phyloP scores from a whole-genome alignment of 2,888 invertebrate genomes.

The Strigamia crassipes region DNA sequence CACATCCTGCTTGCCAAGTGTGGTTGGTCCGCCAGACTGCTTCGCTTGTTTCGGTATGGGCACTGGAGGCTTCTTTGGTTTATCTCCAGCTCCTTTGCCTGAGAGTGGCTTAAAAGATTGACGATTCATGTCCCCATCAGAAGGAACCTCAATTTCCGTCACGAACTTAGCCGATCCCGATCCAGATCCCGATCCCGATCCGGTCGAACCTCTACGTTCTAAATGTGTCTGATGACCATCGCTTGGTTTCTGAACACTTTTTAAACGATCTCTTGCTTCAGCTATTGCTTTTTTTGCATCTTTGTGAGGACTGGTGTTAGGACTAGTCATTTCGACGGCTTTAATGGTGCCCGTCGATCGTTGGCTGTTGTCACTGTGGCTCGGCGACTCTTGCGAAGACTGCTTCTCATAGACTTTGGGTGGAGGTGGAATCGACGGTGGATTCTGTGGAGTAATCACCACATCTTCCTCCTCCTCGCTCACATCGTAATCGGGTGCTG shows the following conservation, averaged over 20 bases:
- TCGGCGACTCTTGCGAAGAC: conserved; percentile 47
- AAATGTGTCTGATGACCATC: neutral
- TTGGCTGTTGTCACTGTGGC: conserved; percentile 11
- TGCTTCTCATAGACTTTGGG: neutral
- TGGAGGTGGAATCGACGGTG: conserved; percentile 47
- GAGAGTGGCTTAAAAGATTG: conserved; percentile 38
- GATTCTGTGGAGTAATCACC: conserved; percentile 41
- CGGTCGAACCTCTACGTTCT: conserved; percentile 39
- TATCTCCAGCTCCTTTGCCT: conserved; percentile 43
- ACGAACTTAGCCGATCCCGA: conserved; percentile 25
- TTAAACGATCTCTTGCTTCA: conserved; percentile 45
- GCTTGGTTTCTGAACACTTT: conserved; percentile 19
- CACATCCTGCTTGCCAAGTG: conserved; percentile 24
- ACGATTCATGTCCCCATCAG: neutral
- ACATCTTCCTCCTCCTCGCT: conserved; percentile 71
- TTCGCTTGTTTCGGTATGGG: conserved; percentile 40
- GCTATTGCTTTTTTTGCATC: conserved; percentile 46
- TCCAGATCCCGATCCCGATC: neutral
- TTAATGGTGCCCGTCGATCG: neutral
- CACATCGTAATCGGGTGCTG: conserved; percentile 88
- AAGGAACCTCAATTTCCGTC: neutral
- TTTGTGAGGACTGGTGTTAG: conserved; percentile 44
- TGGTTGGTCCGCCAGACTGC: conserved; percentile 36
- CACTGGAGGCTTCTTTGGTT: conserved; percentile 44
- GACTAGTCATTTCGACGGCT: neutral